Evolutionary conservation across 2,888 invertebrate species (phyloP).

Genomic region (Endomychus coccineus): DNA sequence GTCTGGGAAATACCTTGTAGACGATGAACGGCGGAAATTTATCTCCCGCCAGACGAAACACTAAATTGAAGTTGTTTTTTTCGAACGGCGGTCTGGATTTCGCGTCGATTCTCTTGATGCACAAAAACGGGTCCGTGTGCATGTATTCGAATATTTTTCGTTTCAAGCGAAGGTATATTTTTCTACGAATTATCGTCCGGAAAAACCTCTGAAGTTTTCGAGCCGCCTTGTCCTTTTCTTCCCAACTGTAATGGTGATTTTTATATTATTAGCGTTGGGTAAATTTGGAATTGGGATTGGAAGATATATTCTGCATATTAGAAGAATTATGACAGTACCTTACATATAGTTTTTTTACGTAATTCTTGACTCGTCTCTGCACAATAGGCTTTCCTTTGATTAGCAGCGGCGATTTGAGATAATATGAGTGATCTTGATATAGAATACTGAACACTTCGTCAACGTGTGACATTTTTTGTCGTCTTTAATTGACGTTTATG

Average conservation of each 20-base stretch:
- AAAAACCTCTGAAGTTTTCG: conserved; percentile 7
- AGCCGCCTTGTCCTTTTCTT: conserved; percentile 1
- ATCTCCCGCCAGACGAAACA: conserved; percentile 29
- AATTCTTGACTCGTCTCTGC: too few species aligned
- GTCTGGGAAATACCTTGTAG: conserved; percentile 22
- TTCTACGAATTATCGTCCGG: conserved; percentile 3
- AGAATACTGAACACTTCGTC: conserved; percentile 9
- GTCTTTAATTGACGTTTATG: too few species aligned
- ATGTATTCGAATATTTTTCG: background rate
- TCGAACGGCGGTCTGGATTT: conserved; percentile 26
- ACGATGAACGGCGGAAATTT: conserved; percentile 32
- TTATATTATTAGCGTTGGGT: background rate
- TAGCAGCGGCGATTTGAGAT: conserved; percentile 2
- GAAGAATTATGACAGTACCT: too few species aligned
- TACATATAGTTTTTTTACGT: too few species aligned
- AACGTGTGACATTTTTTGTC: background rate
- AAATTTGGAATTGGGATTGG: too few species aligned
- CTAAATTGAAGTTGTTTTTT: conserved; percentile 21
- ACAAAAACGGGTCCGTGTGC: conserved; percentile 2
- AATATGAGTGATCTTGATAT: conserved; percentile 11
- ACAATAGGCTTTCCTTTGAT: too few species aligned
- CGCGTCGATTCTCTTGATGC: conserved; percentile 8
- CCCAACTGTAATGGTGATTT: conserved; percentile 1
- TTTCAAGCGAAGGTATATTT: conserved; percentile 5
- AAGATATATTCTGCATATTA: too few species aligned